phyloP scores from a whole-genome alignment of 2,797 vertebrate genomes.

The Melanogrammus aeglefinus region DNA sequence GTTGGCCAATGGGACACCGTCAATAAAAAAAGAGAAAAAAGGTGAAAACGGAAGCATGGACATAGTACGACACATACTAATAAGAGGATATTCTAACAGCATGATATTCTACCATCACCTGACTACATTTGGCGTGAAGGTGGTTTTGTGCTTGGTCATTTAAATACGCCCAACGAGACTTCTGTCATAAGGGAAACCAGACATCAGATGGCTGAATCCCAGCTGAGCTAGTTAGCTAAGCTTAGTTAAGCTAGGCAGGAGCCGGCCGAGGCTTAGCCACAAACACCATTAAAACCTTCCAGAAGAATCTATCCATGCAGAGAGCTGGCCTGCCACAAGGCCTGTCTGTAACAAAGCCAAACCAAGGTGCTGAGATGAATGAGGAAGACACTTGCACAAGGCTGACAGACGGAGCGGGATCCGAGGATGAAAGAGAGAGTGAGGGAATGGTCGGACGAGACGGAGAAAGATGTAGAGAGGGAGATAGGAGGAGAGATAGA shows the following conservation, averaged over 20 bases:
- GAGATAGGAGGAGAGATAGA: too few species aligned
- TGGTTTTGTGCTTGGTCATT: not conserved
- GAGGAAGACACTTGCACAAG: not conserved
- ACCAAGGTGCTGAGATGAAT: not conserved
- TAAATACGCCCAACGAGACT: not conserved
- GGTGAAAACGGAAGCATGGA: not conserved
- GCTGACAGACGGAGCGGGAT: not conserved
- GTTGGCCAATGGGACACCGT: not conserved
- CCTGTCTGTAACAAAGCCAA: not conserved
- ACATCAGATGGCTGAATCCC: conserved; percentile 3
- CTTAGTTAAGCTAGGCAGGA: conserved; percentile 29
- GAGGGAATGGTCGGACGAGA: not conserved
- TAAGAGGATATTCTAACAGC: not conserved
- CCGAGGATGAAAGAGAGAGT: not conserved
- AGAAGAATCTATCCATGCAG: conserved; percentile 36
- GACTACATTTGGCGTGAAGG: not conserved
- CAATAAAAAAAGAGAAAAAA: not conserved
- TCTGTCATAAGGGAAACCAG: conserved; percentile 48
- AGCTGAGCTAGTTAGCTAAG: not conserved
- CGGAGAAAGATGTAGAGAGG: not conserved
- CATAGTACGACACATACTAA: not conserved
- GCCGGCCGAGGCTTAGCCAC: conserved; percentile 45
- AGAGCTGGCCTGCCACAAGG: not conserved
- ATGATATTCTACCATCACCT: not conserved
- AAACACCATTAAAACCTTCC: conserved; percentile 50